Evolutionary conservation across 1,140 invertebrate species (phyloP).

Genomic region (Riptortus pedestris): DNA sequence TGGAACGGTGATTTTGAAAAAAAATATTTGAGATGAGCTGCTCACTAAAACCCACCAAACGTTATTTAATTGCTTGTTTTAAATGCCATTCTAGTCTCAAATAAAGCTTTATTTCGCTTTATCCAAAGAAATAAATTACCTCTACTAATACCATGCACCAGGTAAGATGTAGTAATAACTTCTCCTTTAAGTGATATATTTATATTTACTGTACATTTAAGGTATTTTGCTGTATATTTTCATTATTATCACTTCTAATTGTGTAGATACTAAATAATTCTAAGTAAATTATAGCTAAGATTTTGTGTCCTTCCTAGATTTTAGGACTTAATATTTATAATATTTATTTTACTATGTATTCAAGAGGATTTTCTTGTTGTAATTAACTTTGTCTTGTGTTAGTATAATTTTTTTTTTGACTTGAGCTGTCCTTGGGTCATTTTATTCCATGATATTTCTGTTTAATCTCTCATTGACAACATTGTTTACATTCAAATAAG

Average conservation of each 20-base stretch:
- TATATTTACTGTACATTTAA: background rate
- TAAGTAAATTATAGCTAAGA: background rate
- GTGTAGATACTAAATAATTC: background rate
- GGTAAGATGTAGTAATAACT: slow-evolving; percentile 3
- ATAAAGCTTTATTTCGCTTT: background rate
- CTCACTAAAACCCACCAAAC: background rate
- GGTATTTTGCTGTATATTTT: background rate
- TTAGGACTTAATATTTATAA: background rate
- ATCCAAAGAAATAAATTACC: background rate
- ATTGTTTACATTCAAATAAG: slow-evolving; percentile 10
- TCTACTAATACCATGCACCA: slow-evolving; percentile 4
- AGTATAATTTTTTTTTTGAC: no score
- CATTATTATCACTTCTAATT: background rate
- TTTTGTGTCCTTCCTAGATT: background rate
- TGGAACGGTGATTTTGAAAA: slow-evolving; percentile 10
- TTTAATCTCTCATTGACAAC: no score
- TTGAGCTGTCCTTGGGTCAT: no score
- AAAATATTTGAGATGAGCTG: background rate
- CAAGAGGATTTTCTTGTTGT: no score
- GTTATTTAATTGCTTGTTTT: background rate
- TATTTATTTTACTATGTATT: no score
- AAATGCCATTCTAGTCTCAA: background rate
- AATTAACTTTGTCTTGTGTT: no score
- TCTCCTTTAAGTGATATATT: background rate
- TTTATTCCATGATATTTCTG: no score